These are phyloP conservation scores for Coelopa pilipes DNA, from an alignment of 2,888 invertebrate species.

Conservation along the genomic window DNA sequence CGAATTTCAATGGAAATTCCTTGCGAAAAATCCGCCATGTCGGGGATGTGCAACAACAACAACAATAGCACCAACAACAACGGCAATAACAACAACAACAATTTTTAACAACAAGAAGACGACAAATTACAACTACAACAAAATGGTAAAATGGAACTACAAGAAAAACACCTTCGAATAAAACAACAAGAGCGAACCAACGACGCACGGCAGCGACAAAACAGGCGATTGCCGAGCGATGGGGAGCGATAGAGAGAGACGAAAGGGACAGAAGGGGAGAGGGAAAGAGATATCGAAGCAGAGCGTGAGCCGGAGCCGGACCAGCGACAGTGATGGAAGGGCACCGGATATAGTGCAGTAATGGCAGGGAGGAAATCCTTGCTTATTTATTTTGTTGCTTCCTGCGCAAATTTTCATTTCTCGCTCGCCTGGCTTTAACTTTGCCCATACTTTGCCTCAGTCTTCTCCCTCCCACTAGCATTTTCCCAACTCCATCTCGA, in stretches of 20 bases:
- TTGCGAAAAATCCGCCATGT: neutral
- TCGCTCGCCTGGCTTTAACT: neutral
- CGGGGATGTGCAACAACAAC: neutral
- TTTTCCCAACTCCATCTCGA: neutral
- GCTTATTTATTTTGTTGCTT: conserved; percentile 25
- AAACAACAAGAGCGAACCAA: too few species aligned
- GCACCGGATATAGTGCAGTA: too few species aligned
- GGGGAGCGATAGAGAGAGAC: too few species aligned
- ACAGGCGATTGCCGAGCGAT: too few species aligned
- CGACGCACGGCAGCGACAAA: too few species aligned
- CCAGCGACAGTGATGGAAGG: too few species aligned
- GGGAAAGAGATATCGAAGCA: too few species aligned
- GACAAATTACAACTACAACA: neutral
- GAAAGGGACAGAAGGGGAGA: too few species aligned
- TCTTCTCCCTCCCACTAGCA: neutral
- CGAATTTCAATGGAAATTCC: conserved; percentile 33
- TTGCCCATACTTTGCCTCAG: neutral
- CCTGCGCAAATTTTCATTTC: conserved; percentile 7
- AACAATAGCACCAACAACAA: conserved; percentile 1
- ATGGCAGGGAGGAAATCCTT: neutral
- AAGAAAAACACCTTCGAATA: neutral
- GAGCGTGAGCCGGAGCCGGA: too few species aligned
- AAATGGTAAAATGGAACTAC: conserved; percentile 5
- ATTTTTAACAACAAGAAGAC: neutral
- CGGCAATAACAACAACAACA: neutral